A percentile compares a stretch with the other conserved stretches of the same genome.
These are phyloP conservation scores for Heliconius melpomene DNA, from an alignment of 1,140 invertebrate species.

Conservation along the genomic window DNA sequence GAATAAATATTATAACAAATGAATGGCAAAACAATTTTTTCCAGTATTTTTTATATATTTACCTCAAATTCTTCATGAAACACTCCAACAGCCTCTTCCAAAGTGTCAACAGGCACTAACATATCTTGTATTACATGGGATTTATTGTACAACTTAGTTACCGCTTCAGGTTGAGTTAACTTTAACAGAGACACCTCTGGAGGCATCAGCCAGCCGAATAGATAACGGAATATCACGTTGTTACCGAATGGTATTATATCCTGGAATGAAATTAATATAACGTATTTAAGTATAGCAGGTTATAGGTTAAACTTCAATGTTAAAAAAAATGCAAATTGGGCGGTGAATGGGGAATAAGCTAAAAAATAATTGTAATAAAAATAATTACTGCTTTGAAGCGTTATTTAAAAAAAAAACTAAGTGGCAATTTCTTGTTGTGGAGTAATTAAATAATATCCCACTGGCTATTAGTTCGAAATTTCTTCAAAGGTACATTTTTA, in stretches of 20 bases:
- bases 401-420: too few species aligned
- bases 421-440: too few species aligned
- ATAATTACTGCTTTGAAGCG: too few species aligned
- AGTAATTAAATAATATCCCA: too few species aligned
- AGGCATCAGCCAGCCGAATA: slow-evolving; percentile 91
- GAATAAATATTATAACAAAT: too few species aligned
- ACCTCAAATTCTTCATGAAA: slow-evolving; percentile 88
- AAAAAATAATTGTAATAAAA: too few species aligned
- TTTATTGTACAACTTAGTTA: slow-evolving; percentile 88
- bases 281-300: too few species aligned
- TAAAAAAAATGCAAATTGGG: too few species aligned
- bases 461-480: too few species aligned
- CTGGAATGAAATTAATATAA: slow-evolving; percentile 63
- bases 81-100: slow-evolving; percentile 83
- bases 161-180: slow-evolving; percentile 88
- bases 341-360: too few species aligned
- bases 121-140: slow-evolving; percentile 93
- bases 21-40: background rate
- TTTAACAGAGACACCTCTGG: slow-evolving; percentile 92
- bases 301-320: too few species aligned
- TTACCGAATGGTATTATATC: slow-evolving; percentile 95
- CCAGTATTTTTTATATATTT: slow-evolving; percentile 13
- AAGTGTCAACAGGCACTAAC: slow-evolving; percentile 86
- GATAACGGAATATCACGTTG: slow-evolving; percentile 86
- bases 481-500: too few species aligned